phyloP scores from a whole-genome alignment of 2,797 vertebrate species.

The Sphenopsis melanotis region DNA sequence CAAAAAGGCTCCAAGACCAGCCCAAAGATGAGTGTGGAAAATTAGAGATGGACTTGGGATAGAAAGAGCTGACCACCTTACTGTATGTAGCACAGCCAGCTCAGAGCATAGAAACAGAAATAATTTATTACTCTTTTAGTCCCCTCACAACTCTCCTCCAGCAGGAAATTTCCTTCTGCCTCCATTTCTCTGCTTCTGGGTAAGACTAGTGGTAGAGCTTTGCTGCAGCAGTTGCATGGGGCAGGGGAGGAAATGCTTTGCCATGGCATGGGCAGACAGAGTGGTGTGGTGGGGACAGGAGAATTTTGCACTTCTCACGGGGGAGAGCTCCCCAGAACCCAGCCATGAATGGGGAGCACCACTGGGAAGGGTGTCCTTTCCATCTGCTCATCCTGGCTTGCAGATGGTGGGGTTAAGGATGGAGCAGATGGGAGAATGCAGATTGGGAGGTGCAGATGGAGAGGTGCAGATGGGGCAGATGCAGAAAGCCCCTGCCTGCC shows the following conservation, averaged over 20 bases:
- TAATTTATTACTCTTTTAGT: not conserved
- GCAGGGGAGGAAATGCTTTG: accelerated
- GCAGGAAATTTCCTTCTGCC: not conserved
- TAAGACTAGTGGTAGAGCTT: not conserved
- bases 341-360: not conserved
- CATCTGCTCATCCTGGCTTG: not conserved
- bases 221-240: not conserved
- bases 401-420: not conserved
- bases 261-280: not conserved
- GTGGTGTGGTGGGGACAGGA: accelerated
- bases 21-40: not conserved
- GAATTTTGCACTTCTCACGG: accelerated
- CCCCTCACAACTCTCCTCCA: not conserved
- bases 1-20: not conserved
- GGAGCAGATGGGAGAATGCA: not conserved
- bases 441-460: not conserved
- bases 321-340: not conserved
- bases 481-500: not conserved
- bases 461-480: not conserved
- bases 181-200: accelerated
- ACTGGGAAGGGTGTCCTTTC: not conserved
- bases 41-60: not conserved
- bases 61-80: not conserved
- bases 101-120: not conserved
- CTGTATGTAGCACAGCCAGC: not conserved